Percentiles rank a stretch among this genome's conserved stretches.
phyloP scores from a whole-genome alignment of 2,113 vertebrate species.

The Grantiella picta region DNA sequence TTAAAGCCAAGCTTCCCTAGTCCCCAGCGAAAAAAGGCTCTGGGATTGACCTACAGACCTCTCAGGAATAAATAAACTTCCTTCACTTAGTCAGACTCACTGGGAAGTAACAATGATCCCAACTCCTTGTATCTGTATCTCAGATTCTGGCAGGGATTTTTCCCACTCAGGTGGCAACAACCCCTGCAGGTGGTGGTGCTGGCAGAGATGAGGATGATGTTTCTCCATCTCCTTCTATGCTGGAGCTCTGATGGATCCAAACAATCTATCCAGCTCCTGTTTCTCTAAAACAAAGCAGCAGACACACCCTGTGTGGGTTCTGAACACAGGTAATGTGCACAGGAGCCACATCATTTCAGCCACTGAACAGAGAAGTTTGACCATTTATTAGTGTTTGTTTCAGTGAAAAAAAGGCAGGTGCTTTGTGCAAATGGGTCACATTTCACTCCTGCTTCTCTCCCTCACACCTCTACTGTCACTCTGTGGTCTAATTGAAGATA shows the following conservation, averaged over 20 bases:
- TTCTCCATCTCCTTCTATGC: not conserved
- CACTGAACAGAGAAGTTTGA: not conserved
- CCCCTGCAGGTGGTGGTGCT: not conserved
- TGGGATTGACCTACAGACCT: not conserved
- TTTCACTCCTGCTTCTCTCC: not conserved
- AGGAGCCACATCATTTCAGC: not conserved
- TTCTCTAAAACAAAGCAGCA: not conserved
- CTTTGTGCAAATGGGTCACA: too few relatives aligned
- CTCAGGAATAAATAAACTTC: not conserved
- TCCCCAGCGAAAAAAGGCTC: not conserved
- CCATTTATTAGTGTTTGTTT: not conserved
- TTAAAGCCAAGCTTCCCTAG: not conserved
- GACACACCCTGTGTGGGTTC: not conserved
- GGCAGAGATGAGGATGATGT: not conserved
- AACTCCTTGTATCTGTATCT: accelerated
- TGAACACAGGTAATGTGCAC: not conserved
- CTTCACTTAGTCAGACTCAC: not conserved
- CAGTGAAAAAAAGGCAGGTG: not conserved
- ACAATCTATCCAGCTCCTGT: not conserved
- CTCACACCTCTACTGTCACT: not conserved
- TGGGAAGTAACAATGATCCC: not conserved
- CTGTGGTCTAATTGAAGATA: not conserved
- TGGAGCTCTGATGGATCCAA: not conserved
- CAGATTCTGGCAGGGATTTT: not conserved
- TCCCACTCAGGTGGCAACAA: not conserved